Evolutionary conservation across 53 echinoderm and acorn worm species (phyloP).

Genomic region (Hippasteria phrygiana): DNA sequence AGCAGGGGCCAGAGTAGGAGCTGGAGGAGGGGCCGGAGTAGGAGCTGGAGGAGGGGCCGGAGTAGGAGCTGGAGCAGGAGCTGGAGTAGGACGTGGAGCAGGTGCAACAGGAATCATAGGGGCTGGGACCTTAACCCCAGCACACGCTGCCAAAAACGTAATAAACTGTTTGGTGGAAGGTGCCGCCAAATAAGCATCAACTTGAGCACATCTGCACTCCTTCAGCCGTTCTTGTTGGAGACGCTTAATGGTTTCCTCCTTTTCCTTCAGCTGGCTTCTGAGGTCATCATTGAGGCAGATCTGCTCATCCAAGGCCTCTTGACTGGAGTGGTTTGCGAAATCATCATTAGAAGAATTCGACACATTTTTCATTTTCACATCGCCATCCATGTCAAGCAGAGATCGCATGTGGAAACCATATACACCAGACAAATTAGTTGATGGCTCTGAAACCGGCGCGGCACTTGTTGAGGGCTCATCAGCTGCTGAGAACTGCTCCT

Average conservation of each 20-base stretch:
- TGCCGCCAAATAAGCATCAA: neutral
- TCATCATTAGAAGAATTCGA: neutral
- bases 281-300: neutral
- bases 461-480: neutral
- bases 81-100: neutral
- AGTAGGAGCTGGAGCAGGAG: neutral
- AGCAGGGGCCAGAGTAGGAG: neutral
- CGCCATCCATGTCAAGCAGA: neutral
- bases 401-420: conserved; percentile 20
- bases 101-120: neutral
- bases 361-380: neutral
- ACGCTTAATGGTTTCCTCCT: neutral
- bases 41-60: neutral
- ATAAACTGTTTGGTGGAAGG: neutral
- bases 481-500: neutral
- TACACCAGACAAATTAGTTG: neutral
- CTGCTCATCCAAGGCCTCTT: neutral
- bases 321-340: neutral
- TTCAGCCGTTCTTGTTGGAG: neutral
- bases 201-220: neutral
- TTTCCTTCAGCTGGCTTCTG: neutral
- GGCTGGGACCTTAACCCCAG: neutral
- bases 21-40: neutral
- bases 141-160: neutral
- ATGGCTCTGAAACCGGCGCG: neutral